Conservation (phyloP, 2,888 invertebrate genomes). For the Hymenopus coronatus region DNA sequence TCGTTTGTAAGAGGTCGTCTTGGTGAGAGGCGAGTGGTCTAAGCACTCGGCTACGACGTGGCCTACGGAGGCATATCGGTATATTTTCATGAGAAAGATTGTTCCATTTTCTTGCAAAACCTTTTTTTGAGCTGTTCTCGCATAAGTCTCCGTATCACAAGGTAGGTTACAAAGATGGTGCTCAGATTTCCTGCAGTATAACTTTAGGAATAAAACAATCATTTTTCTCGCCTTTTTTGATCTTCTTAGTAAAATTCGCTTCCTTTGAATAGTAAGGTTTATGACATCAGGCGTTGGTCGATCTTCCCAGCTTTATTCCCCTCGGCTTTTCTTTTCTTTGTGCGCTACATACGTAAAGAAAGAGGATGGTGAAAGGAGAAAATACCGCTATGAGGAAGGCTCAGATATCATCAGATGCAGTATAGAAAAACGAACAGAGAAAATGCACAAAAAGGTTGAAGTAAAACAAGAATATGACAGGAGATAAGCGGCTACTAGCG, state of each 20-base stretch:
- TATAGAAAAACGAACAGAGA: neutral
- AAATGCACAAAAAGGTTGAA: neutral
- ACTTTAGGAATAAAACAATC: neutral
- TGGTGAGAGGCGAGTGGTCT: too few species aligned
- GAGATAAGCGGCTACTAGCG: neutral
- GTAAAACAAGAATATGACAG: neutral
- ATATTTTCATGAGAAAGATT: too few species aligned
- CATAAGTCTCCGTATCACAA: neutral
- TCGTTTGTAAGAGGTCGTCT: too few species aligned
- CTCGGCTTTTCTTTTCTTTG: neutral
- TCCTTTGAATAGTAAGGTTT: neutral
- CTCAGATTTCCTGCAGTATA: neutral
- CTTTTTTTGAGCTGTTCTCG: too few species aligned
- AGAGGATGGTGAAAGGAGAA: neutral
- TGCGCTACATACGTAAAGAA: neutral
- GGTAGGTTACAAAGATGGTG: neutral
- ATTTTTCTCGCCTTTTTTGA: neutral
- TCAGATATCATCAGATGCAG: neutral
- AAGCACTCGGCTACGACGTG: too few species aligned
- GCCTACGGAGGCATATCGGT: too few species aligned
- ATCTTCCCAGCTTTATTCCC: neutral
- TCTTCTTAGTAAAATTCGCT: neutral
- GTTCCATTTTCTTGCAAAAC: too few species aligned
- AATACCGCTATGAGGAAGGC: neutral
- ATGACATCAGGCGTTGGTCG: neutral